Evolutionary conservation across 2,113 vertebrate genomes (phyloP).

Genomic region (Pardalotus punctatus): DNA sequence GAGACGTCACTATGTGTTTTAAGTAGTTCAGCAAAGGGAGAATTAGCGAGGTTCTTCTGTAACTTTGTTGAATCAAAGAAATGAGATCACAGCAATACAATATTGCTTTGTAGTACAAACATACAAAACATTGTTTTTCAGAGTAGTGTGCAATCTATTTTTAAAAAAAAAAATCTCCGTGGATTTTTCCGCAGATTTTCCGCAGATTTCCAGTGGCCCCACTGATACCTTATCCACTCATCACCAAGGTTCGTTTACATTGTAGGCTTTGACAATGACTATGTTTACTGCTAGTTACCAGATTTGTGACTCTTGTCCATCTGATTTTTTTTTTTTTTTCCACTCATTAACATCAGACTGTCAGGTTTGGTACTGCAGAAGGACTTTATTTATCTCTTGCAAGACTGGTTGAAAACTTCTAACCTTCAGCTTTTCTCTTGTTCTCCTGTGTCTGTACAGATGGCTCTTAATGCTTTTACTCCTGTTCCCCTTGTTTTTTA

Average conservation of each 20-base stretch:
- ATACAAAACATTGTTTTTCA: slow-evolving; percentile 66
- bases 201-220: slow-evolving; percentile 84
- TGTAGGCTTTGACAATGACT: slow-evolving; percentile 70
- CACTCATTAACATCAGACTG: slow-evolving; percentile 69
- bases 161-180: slow-evolving; percentile 77
- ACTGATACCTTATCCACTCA: slow-evolving; percentile 84
- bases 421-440: slow-evolving; percentile 69
- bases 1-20: slow-evolving; percentile 35
- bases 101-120: slow-evolving; percentile 64
- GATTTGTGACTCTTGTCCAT: slow-evolving; percentile 72
- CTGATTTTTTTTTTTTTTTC: slow-evolving; percentile 65
- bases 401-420: slow-evolving; percentile 65
- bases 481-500: slow-evolving; percentile 71
- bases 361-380: slow-evolving; percentile 68
- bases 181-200: slow-evolving; percentile 83
- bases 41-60: slow-evolving; percentile 77
- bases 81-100: slow-evolving; percentile 56
- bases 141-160: slow-evolving; percentile 67
- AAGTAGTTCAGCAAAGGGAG: slow-evolving; percentile 65
- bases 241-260: slow-evolving; percentile 83
- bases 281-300: slow-evolving; percentile 68
- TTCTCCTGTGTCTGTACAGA: slow-evolving; percentile 47
- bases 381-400: slow-evolving; percentile 68
- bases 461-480: slow-evolving; percentile 67
- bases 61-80: slow-evolving; percentile 66